These are phyloP conservation scores for Alviniconcha marisindica DNA, from an alignment of 1,140 invertebrate genomes.

Conservation along the genomic window DNA sequence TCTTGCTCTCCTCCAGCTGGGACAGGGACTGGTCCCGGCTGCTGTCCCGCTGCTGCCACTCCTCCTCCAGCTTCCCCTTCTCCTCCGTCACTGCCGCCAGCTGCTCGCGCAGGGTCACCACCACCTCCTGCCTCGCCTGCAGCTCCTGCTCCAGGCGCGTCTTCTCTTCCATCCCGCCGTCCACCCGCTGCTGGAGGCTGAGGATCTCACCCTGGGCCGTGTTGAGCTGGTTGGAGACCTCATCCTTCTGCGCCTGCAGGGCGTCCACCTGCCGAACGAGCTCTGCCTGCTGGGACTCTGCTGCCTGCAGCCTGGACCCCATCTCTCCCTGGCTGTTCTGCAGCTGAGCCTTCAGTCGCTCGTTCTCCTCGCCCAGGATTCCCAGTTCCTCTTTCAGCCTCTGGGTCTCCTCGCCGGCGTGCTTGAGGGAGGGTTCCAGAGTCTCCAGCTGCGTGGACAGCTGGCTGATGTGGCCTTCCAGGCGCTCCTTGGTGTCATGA, in stretches of 20 bases:
- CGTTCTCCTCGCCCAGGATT: constrained; percentile 14
- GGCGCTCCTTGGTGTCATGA: constrained; percentile 31
- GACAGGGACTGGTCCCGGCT: constrained; percentile 44
- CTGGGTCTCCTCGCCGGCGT: constrained; percentile 22
- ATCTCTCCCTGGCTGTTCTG: constrained; percentile 27
- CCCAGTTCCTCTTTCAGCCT: constrained; percentile 43
- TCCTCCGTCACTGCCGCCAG: not conserved
- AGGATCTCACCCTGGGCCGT: constrained; percentile 40
- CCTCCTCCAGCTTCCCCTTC: constrained; percentile 22
- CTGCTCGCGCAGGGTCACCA: constrained; percentile 16
- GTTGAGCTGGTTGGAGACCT: constrained; percentile 35
- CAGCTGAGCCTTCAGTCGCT: constrained; percentile 32
- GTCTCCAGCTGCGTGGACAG: constrained; percentile 42
- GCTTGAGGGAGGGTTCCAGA: constrained; percentile 43
- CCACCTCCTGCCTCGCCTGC: not conserved
- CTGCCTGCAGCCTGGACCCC: constrained; percentile 30
- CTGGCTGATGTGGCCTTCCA: constrained; percentile 43
- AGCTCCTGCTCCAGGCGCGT: constrained; percentile 29
- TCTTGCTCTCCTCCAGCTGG: constrained; percentile 43
- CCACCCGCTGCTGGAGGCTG: constrained; percentile 26
- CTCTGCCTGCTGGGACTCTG: constrained; percentile 37
- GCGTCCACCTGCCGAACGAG: constrained; percentile 34
- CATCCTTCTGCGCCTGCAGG: constrained; percentile 42
- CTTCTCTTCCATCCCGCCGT: not conserved
- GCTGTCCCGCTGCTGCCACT: constrained; percentile 46